Conservation (phyloP, 2,888 invertebrate species). For the Spodoptera littoralis region DNA sequence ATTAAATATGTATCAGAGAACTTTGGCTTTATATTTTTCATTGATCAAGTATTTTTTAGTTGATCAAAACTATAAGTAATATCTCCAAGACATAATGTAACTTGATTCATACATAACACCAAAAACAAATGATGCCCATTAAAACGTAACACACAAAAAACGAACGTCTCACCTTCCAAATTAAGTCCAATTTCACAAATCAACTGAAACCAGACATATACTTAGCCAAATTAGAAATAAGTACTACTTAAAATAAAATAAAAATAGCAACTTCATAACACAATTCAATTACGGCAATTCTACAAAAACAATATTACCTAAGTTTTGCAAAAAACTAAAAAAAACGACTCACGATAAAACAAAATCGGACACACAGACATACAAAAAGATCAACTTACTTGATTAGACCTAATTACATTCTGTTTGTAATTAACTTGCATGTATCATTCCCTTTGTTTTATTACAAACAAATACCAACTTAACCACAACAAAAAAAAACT, state of each 20-base stretch:
- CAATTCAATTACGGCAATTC: constrained; percentile 63
- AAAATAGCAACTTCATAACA: constrained; percentile 41
- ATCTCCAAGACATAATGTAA: too few species aligned
- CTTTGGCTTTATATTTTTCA: too few species aligned
- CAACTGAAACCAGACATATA: constrained; percentile 14
- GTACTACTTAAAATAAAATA: constrained; percentile 50
- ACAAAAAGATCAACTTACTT: constrained; percentile 85
- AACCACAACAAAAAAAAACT: constrained; percentile 27
- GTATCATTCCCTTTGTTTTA: constrained; percentile 87
- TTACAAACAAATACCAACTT: constrained; percentile 72
- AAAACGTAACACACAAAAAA: too few species aligned
- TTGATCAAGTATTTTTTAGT: too few species aligned
- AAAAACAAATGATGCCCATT: too few species aligned
- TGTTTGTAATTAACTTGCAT: constrained; percentile 85
- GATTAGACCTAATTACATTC: constrained; percentile 87
- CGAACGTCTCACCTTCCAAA: too few species aligned
- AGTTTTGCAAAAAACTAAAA: constrained; percentile 62
- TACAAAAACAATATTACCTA: constrained; percentile 49
- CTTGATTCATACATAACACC: too few species aligned
- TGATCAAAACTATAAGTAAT: too few species aligned
- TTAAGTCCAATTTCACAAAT: constrained; percentile 1
- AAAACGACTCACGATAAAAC: constrained; percentile 71
- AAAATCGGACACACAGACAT: constrained; percentile 67
- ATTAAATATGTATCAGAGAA: too few species aligned
- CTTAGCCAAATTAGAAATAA: constrained; percentile 41